These are phyloP conservation scores for Hystrix cristata DNA, from an alignment of 2,113 vertebrate species.

Conservation along the genomic window DNA sequence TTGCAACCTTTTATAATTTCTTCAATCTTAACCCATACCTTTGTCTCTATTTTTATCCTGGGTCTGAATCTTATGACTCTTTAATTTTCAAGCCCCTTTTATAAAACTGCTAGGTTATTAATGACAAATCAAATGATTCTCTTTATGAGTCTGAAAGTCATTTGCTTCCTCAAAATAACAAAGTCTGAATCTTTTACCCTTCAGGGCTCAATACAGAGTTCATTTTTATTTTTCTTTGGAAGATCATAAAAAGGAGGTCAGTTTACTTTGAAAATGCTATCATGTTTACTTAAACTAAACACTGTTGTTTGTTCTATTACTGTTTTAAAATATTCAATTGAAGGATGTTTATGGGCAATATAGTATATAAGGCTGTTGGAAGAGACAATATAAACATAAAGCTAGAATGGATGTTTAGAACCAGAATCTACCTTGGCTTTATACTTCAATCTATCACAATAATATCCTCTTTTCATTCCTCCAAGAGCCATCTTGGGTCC, in stretches of 20 bases:
- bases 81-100: not conserved
- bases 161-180: conserved; percentile 58
- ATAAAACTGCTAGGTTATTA: conserved; percentile 51
- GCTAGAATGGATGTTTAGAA: conserved; percentile 40
- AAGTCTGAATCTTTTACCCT: conserved; percentile 51
- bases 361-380: not conserved
- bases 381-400: conserved; percentile 10
- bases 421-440: conserved; percentile 32
- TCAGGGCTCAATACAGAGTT: conserved; percentile 36
- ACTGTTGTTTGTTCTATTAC: conserved; percentile 41
- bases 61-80: not conserved
- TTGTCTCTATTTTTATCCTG: conserved; percentile 32
- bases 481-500: not conserved
- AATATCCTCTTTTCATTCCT: not conserved
- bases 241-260: conserved; percentile 67
- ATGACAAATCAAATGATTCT: conserved; percentile 52
- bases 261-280: conserved; percentile 58
- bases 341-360: not conserved
- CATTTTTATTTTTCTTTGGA: not conserved
- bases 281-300: conserved; percentile 69
- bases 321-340: conserved; percentile 39
- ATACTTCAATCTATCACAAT: not conserved
- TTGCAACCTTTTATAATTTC: conserved; percentile 35
- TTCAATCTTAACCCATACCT: not conserved
- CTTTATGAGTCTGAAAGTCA: conserved; percentile 40